Conservation (phyloP, 1,140 invertebrate species). For the Cotesia vestalis region DNA sequence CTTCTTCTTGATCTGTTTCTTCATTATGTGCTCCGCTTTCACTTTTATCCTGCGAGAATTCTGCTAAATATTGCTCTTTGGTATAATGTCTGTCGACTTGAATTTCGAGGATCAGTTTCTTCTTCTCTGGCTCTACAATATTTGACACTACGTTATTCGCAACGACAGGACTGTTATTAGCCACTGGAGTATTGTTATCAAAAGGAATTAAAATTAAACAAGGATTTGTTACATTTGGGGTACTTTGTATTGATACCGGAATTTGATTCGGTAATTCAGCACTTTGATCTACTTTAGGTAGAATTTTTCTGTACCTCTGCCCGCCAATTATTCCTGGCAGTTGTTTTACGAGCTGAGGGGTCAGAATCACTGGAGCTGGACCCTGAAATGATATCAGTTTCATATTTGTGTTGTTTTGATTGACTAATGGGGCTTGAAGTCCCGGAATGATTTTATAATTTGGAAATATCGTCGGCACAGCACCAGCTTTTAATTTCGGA, state of each 20-base stretch:
- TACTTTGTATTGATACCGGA: constrained; percentile 13
- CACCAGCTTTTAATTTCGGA: no score
- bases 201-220: no score
- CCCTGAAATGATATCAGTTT: neutral
- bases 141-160: no score
- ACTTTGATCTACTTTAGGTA: constrained; percentile 23
- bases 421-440: constrained; percentile 27
- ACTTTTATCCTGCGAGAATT: neutral
- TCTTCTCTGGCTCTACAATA: no score
- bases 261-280: neutral
- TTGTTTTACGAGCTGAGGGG: neutral
- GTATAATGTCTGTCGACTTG: no score
- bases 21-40: neutral
- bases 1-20: constrained; percentile 24
- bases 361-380: neutral
- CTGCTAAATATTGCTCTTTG: no score
- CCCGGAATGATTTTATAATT: no score
- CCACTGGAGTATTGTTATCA: neutral
- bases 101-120: no score
- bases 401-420: constrained; percentile 32
- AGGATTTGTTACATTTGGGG: no score
- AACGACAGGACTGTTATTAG: neutral
- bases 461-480: no score
- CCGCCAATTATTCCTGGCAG: neutral
- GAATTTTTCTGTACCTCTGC: constrained; percentile 34